A percentile compares a stretch with the other conserved stretches of the same genome.
phyloP scores from a whole-genome alignment of 2,113 vertebrate genomes.

The Neotoma lepida region DNA sequence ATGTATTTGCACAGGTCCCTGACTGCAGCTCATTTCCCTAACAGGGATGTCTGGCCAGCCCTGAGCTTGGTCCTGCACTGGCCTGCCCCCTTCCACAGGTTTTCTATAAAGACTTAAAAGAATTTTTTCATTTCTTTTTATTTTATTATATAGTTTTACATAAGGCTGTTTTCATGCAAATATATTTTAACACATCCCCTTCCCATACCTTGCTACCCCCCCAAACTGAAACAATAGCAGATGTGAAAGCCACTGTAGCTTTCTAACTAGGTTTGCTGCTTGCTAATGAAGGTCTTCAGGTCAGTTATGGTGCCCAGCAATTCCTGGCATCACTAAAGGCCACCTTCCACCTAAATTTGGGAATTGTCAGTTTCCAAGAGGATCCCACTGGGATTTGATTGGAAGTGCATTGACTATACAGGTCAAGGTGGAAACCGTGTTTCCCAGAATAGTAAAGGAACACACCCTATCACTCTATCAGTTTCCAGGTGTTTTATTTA shows the following conservation, averaged over 20 bases:
- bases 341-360: not conserved
- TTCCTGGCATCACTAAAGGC: not conserved
- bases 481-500: not conserved
- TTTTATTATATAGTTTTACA: not conserved
- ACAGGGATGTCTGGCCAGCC: not conserved
- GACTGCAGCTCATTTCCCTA: not conserved
- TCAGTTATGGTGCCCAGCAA: not conserved
- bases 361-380: not conserved
- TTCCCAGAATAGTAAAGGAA: conserved; percentile 8
- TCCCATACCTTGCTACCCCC: no score
- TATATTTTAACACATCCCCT: not conserved
- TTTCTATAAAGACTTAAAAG: not conserved
- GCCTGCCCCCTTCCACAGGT: not conserved
- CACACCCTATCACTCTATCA: not conserved
- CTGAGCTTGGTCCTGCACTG: not conserved
- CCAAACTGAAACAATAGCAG: not conserved
- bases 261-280: not conserved
- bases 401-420: not conserved
- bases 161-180: not conserved
- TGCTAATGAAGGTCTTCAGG: not conserved
- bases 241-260: not conserved
- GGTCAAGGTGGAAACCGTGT: not conserved
- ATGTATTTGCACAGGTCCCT: not conserved
- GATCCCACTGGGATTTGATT: not conserved
- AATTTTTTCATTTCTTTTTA: not conserved